Conservation (phyloP, 2,888 invertebrate species). For the Apodemia duryi region DNA sequence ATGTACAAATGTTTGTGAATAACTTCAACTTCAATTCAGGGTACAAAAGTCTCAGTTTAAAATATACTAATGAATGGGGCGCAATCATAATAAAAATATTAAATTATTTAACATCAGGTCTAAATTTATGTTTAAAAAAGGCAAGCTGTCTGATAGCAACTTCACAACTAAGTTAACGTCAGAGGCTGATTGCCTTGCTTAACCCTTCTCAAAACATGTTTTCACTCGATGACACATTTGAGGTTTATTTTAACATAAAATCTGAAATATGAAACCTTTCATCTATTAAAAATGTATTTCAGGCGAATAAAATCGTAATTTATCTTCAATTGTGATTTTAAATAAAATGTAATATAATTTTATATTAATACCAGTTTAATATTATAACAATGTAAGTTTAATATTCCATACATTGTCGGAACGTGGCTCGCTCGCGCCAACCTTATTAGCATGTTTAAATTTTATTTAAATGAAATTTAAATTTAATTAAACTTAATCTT, state of each 20-base stretch:
- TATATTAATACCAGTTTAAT: not conserved
- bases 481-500: too few relatives aligned
- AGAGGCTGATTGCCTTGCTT: not conserved
- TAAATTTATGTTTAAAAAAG: too few relatives aligned
- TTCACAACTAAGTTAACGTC: constrained; percentile 6
- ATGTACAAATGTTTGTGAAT: not conserved
- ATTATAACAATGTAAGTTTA: too few relatives aligned
- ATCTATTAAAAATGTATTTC: constrained; percentile 5
- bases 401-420: too few relatives aligned
- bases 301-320: not conserved
- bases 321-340: not conserved
- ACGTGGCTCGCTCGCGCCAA: too few relatives aligned
- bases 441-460: too few relatives aligned
- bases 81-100: too few relatives aligned
- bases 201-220: constrained; percentile 7
- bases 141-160: constrained; percentile 1
- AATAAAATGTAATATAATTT: not conserved
- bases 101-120: too few relatives aligned
- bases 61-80: too few relatives aligned
- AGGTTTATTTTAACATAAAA: constrained; percentile 1
- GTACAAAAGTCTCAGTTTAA: too few relatives aligned
- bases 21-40: not conserved
- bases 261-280: constrained; percentile 1
- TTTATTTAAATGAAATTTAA: too few relatives aligned
- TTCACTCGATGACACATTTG: constrained; percentile 11